A percentile compares a stretch with the other conserved stretches of the same genome.
These are phyloP conservation scores for Ictalurus furcatus DNA, from an alignment of 2,113 vertebrate species.

Conservation along the genomic window DNA sequence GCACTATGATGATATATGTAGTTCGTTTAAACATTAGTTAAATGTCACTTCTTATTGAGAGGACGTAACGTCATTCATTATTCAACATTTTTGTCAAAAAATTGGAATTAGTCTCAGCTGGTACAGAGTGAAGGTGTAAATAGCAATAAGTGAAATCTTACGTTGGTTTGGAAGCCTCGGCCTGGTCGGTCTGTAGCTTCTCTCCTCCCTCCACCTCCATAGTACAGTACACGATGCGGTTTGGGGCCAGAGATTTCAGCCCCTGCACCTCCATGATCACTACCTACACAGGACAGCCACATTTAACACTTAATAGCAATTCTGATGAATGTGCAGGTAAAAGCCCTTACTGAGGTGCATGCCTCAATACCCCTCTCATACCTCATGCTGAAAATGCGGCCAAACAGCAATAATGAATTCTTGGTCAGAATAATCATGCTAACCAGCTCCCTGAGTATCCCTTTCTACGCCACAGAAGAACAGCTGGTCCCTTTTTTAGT, in stretches of 20 bases:
- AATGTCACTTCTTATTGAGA: not conserved
- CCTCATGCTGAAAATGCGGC: not conserved
- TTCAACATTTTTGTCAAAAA: not conserved
- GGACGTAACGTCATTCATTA: not conserved
- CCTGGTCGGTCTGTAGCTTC: constrained; percentile 97
- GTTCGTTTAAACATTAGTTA: not conserved
- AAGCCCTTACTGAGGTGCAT: not conserved
- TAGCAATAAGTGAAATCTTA: constrained; percentile 67
- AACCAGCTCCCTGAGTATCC: not conserved
- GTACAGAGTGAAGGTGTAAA: constrained; percentile 16
- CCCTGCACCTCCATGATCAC: constrained; percentile 99
- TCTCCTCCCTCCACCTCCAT: constrained; percentile 99
- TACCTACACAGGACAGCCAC: constrained; percentile 74
- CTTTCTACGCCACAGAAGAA: not conserved
- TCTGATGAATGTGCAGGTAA: constrained; percentile 23
- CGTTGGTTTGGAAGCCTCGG: constrained; percentile 98
- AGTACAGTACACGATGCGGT: constrained; percentile 98
- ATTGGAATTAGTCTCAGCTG: not conserved
- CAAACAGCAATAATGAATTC: not conserved
- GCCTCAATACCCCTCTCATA: not conserved
- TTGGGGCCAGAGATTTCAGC: constrained; percentile 95
- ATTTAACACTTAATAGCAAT: constrained; percentile 44
- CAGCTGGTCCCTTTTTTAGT: not conserved
- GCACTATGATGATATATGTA: not conserved
- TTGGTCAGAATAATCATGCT: constrained; percentile 1